Evolutionary conservation across 2,888 invertebrate species (phyloP).

Genomic region (Cryptocheilus praepositus): DNA sequence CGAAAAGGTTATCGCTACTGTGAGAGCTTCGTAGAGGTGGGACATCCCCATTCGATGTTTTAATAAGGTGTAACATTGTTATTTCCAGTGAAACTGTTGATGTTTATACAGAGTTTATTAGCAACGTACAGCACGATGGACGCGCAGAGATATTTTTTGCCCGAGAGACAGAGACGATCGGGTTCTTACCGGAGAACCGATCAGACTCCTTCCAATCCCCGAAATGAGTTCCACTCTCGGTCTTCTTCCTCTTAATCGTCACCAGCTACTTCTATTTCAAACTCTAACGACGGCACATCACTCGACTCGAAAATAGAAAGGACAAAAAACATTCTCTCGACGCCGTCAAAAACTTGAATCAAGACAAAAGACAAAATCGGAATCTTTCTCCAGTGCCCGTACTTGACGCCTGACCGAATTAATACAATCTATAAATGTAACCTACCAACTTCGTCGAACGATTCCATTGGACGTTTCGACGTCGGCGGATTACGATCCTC

Average conservation of each 20-base stretch:
- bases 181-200: conserved; percentile 11
- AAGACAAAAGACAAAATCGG: background rate
- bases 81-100: conserved; percentile 67
- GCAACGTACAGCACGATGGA: conserved; percentile 43
- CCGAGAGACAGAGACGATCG: conserved; percentile 28
- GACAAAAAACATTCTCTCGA: background rate
- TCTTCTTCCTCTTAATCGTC: conserved; percentile 3
- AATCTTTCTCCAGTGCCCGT: conserved; percentile 5
- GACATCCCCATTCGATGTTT: background rate
- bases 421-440: conserved; percentile 25
- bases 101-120: conserved; percentile 71
- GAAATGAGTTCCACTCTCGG: conserved; percentile 4
- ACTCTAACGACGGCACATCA: background rate
- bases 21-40: too few relatives aligned
- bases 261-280: background rate
- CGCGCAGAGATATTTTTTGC: conserved; percentile 34
- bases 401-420: conserved; percentile 31
- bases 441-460: conserved; percentile 14
- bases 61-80: conserved; percentile 53
- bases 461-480: conserved; percentile 28
- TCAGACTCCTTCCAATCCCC: conserved; percentile 3
- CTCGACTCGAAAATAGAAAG: background rate
- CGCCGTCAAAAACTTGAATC: background rate
- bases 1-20: too few relatives aligned
- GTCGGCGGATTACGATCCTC: background rate